These are phyloP conservation scores for Picathartes gymnocephalus DNA, from an alignment of 2,113 vertebrate species.

Conservation along the genomic window DNA sequence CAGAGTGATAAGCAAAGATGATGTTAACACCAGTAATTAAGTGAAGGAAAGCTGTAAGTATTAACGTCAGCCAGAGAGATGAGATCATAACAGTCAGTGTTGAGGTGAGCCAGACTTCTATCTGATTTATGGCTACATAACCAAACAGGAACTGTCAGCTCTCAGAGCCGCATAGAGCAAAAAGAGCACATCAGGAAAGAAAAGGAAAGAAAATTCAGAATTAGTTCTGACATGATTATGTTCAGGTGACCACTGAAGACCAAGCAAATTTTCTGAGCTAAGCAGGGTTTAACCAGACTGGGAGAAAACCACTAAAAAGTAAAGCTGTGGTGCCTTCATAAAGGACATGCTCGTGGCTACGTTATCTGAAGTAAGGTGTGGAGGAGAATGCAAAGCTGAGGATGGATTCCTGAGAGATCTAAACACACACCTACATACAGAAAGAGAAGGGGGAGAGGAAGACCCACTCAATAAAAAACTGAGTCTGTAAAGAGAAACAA, in stretches of 20 bases:
- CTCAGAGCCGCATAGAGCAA: not conserved
- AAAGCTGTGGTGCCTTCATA: not conserved
- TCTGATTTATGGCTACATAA: not conserved
- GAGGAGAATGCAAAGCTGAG: not conserved
- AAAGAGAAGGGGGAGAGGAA: not conserved
- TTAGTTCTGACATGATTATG: not conserved
- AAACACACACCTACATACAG: slow-evolving; percentile 5
- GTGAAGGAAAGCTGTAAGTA: not conserved
- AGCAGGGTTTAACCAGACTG: not conserved
- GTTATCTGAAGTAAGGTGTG: not conserved
- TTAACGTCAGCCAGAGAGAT: not conserved
- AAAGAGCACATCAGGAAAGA: not conserved
- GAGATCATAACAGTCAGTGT: not conserved
- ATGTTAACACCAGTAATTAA: not conserved
- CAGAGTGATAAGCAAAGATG: not conserved
- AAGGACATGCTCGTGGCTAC: not conserved
- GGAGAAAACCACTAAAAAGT: not conserved
- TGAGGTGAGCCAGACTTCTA: not conserved
- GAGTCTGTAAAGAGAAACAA: not conserved
- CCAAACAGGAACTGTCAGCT: not conserved
- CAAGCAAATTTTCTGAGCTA: not conserved
- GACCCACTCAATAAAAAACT: not conserved
- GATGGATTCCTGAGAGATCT: not conserved
- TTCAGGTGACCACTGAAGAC: not conserved
- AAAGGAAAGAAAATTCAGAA: not conserved